phyloP scores from a whole-genome alignment of 2,797 vertebrate species.

The Phrynocephalus guinanensis region DNA sequence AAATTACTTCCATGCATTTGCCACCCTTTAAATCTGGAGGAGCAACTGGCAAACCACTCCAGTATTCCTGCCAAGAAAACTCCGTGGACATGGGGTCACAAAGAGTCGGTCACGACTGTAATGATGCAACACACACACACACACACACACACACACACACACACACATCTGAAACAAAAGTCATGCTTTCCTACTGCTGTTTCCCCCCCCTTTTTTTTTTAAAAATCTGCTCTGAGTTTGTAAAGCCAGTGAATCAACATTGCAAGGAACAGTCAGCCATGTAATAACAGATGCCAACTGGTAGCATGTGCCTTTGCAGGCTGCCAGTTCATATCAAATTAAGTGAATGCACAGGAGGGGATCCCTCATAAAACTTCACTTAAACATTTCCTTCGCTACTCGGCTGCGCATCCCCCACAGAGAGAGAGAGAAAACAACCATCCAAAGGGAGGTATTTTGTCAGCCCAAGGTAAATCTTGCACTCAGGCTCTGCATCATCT shows the following conservation, averaged over 20 bases:
- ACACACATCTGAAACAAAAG: background rate
- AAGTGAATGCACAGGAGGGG: conserved; percentile 28
- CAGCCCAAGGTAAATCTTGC: conserved; percentile 19
- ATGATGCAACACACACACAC: too few relatives aligned
- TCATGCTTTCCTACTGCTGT: background rate
- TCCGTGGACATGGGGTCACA: too few relatives aligned
- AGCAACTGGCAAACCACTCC: too few relatives aligned
- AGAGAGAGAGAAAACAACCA: background rate
- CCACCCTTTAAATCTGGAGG: background rate
- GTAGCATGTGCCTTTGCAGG: background rate
- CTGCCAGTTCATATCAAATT: conserved; percentile 36
- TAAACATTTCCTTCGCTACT: conserved; percentile 28
- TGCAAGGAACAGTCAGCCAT: background rate
- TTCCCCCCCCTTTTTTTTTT: background rate
- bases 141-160: too few relatives aligned
- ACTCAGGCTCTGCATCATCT: background rate
- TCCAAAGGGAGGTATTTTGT: background rate
- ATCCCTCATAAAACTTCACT: conserved; percentile 30
- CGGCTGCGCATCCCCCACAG: background rate
- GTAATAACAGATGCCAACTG: conserved; percentile 17
- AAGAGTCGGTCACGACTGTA: too few relatives aligned
- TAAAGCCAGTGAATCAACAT: conserved; percentile 3
- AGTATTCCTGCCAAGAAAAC: too few relatives aligned
- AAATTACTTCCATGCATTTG: background rate
- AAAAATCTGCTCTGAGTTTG: background rate